These are phyloP conservation scores for Labrus mixtus DNA, from an alignment of 2,113 vertebrate species.

Conservation along the genomic window DNA sequence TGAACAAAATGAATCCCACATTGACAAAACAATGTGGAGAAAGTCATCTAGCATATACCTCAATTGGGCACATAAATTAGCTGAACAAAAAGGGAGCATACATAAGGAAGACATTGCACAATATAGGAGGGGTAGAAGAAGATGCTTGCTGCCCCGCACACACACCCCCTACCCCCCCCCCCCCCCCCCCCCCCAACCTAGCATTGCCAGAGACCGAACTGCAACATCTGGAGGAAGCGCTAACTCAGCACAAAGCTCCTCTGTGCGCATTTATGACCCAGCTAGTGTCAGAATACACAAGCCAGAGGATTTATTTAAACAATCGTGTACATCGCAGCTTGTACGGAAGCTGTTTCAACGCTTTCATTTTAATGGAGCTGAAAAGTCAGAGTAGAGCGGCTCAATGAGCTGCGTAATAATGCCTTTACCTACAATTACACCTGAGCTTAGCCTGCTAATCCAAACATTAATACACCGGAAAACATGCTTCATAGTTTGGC, in stretches of 20 bases:
- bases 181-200: neutral
- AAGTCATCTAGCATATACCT: slow-evolving; percentile 46
- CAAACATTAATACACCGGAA: neutral
- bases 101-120: neutral
- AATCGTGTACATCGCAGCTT: neutral
- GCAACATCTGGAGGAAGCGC: slow-evolving; percentile 45
- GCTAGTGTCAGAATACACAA: slow-evolving; percentile 31
- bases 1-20: too few species aligned
- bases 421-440: slow-evolving; percentile 17
- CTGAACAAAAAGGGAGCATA: slow-evolving; percentile 30
- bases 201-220: slow-evolving; percentile 30
- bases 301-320: slow-evolving; percentile 41
- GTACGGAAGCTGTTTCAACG: slow-evolving; percentile 22
- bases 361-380: slow-evolving; percentile 6
- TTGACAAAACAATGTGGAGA: slow-evolving; percentile 1
- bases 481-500: neutral
- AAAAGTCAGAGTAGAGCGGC: neutral
- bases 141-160: neutral
- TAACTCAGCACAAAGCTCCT: slow-evolving; percentile 55
- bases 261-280: slow-evolving; percentile 15
- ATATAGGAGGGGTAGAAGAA: slow-evolving; percentile 6
- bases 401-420: slow-evolving; percentile 8
- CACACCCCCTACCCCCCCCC: neutral
- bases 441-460: slow-evolving; percentile 11
- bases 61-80: slow-evolving; percentile 30